phyloP scores from a whole-genome alignment of 2,113 vertebrate species.

The Aptenodytes forsteri region DNA sequence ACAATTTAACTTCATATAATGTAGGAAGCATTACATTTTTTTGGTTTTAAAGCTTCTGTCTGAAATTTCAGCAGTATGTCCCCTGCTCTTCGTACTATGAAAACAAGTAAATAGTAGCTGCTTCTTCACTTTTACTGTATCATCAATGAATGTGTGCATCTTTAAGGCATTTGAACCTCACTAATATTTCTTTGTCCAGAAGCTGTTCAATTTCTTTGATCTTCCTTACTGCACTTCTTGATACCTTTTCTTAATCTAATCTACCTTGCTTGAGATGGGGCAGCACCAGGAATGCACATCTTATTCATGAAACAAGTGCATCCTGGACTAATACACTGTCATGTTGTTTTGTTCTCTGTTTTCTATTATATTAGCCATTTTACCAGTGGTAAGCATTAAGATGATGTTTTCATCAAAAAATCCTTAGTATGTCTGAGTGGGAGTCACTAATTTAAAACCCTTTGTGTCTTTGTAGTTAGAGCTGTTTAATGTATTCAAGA shows the following conservation, averaged over 20 bases:
- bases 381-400: background rate
- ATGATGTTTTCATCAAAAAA: background rate
- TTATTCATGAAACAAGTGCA: background rate
- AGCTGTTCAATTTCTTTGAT: background rate
- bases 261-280: background rate
- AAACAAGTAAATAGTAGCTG: background rate
- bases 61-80: background rate
- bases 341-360: accelerated
- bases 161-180: background rate
- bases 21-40: background rate
- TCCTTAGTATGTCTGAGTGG: background rate
- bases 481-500: background rate
- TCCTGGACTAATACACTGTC: background rate
- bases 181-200: background rate
- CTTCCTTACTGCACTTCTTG: background rate
- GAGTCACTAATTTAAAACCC: background rate
- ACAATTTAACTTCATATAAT: background rate
- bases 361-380: background rate
- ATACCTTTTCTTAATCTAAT: background rate
- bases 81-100: background rate
- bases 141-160: background rate
- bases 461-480: background rate
- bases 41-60: background rate
- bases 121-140: background rate
- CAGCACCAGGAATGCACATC: background rate